Conservation (phyloP, 2,888 invertebrate species). For the Meta bourneti region DNA sequence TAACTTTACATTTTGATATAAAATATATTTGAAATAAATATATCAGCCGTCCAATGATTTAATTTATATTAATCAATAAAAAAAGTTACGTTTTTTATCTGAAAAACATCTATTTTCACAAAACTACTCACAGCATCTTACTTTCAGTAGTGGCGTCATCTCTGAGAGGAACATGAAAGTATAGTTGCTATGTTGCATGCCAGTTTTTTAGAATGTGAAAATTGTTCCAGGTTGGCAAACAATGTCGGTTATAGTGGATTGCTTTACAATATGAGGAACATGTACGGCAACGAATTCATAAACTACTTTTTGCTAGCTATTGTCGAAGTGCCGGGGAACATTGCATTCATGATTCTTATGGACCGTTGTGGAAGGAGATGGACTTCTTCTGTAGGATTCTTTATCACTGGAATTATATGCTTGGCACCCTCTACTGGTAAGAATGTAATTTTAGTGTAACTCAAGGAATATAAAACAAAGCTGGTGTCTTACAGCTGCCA, state of each 20-base stretch:
- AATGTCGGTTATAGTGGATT: conserved; percentile 79
- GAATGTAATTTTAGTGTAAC: neutral
- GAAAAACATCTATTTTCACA: no score
- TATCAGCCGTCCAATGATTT: no score
- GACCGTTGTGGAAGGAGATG: conserved; percentile 83
- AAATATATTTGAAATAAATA: no score
- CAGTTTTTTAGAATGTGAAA: no score
- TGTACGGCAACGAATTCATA: conserved; percentile 85
- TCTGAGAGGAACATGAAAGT: no score
- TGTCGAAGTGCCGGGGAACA: conserved; percentile 85
- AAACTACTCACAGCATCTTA: no score
- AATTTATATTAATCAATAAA: no score
- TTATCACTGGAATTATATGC: conserved; percentile 11
- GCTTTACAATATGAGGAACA: conserved; percentile 79
- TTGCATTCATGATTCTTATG: conserved; percentile 82
- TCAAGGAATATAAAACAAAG: neutral
- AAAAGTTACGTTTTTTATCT: no score
- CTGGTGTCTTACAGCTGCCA: neutral
- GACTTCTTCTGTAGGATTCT: conserved; percentile 25
- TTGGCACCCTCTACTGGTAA: conserved; percentile 16
- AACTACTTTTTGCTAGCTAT: conserved; percentile 85
- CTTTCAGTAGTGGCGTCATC: no score
- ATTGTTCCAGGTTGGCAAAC: conserved; percentile 52
- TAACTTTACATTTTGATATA: no score
- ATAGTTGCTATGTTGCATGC: no score